Conservation (phyloP, 2,113 vertebrate species). For the Ciconia maguari region DNA sequence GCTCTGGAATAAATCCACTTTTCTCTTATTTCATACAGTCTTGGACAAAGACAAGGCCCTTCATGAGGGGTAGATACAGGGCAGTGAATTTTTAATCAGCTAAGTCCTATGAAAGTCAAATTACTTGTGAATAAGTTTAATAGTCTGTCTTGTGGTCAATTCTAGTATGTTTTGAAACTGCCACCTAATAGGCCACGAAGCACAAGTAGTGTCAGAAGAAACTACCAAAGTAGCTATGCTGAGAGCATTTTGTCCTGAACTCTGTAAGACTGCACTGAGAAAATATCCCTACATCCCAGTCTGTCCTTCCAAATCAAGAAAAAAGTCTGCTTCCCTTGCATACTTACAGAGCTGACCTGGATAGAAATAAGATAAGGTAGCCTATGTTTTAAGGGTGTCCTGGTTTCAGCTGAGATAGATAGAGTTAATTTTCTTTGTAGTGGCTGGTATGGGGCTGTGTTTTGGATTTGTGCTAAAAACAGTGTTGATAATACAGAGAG, state of each 20-base stretch:
- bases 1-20: background rate
- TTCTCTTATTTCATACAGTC: background rate
- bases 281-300: background rate
- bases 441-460: too few species aligned
- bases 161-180: background rate
- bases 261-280: accelerated
- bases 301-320: background rate
- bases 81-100: background rate
- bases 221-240: background rate
- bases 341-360: accelerated
- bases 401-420: too few species aligned
- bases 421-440: too few species aligned
- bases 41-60: background rate
- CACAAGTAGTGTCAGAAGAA: background rate
- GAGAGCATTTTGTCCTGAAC: background rate
- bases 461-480: too few species aligned
- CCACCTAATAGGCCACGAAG: background rate
- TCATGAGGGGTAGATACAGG: background rate
- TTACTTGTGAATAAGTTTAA: background rate
- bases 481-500: too few species aligned
- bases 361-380: background rate
- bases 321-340: background rate
- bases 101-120: background rate
- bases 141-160: background rate
- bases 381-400: background rate